phyloP scores from a whole-genome alignment of 2,888 invertebrate genomes.

The Pilophorus perplexus region DNA sequence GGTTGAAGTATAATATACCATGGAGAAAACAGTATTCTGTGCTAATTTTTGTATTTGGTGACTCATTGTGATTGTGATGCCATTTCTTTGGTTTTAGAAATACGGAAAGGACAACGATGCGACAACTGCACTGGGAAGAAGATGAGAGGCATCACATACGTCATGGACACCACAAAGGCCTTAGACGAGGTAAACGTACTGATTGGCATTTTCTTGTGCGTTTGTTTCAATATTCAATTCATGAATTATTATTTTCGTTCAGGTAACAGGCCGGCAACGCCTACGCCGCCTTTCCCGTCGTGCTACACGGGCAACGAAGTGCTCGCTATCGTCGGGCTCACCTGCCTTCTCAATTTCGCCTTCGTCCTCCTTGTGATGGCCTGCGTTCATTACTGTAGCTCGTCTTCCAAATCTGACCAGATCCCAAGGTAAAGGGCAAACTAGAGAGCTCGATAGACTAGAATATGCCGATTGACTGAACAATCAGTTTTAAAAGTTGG shows the following conservation, averaged over 20 bases:
- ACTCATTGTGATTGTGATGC: too few relatives aligned
- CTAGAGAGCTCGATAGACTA: too few relatives aligned
- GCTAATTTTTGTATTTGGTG: too few relatives aligned
- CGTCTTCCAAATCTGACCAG: slow-evolving; percentile 36
- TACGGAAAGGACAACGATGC: slow-evolving; percentile 9
- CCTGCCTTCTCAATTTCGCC: slow-evolving; percentile 51
- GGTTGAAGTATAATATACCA: too few relatives aligned
- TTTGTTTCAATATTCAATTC: too few relatives aligned
- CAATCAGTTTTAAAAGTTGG: too few relatives aligned
- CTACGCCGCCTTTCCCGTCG: slow-evolving; percentile 16
- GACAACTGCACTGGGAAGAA: slow-evolving; percentile 37
- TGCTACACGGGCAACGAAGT: slow-evolving; percentile 51
- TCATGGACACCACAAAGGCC: slow-evolving; percentile 39
- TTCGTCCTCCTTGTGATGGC: slow-evolving; percentile 51
- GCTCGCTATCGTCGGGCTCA: slow-evolving; percentile 50
- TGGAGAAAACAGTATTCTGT: too few relatives aligned
- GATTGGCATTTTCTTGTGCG: too few relatives aligned
- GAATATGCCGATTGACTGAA: too few relatives aligned
- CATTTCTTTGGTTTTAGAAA: not conserved
- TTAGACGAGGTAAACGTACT: slow-evolving; percentile 9
- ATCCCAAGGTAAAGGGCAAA: slow-evolving; percentile 41
- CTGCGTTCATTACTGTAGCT: slow-evolving; percentile 50
- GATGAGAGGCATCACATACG: slow-evolving; percentile 34
- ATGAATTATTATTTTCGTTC: too few relatives aligned
- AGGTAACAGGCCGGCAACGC: not conserved